Base-by-base conservation (phyloP, 2,797 vertebrate species). In the Anguilla marmorata region DNA sequence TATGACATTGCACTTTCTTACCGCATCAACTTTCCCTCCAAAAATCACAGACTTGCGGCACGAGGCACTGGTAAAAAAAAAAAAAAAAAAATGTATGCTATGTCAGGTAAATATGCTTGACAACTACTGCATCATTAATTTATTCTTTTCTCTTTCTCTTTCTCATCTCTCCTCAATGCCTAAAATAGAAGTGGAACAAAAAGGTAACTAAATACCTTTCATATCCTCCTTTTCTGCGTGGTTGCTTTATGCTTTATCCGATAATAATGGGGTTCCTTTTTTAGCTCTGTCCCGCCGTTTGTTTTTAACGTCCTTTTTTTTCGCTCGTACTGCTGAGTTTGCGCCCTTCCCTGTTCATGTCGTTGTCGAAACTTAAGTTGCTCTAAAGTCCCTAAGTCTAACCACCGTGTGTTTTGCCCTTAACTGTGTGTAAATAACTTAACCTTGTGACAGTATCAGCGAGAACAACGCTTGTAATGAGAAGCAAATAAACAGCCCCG, bases 121-220 rank as follows among this genome's bases (percentile, higher is more conserved):
- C 72, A 88, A 90, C 92, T 93, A 89, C 91, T 86, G 88, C 87
- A 72, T 91, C 87, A 94, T 93, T 96, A 94, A 96, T 92, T 89
- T 93, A 92, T 93, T 86, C 87, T 88, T 94, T 90, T 94, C 89
- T 95, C 88, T 94, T 89, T 93, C n/a, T 89, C 63, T 86, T 74
- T 83, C 93, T 82, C 94, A 89, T 95, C 92, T 93, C 92, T 91
- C 90, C 95, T 74, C 93, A 95, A 96, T 95, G 95, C 95, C 94
- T 98, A 97, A 97, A 96, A 96, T 98, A 99, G 98, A 99, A 99
- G 98, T 99, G 98, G 98, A 99, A 97, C 98, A 99, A 97, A 99
- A 99, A 99, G 98, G 98, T 99, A 99, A 99, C 97, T 97, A 97
- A 97, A 96, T 97, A 95, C 96, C 96, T 96, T 98, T 95, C 94